phyloP scores from a whole-genome alignment of 2,797 vertebrate genomes.

The Sebastes elongatus region DNA sequence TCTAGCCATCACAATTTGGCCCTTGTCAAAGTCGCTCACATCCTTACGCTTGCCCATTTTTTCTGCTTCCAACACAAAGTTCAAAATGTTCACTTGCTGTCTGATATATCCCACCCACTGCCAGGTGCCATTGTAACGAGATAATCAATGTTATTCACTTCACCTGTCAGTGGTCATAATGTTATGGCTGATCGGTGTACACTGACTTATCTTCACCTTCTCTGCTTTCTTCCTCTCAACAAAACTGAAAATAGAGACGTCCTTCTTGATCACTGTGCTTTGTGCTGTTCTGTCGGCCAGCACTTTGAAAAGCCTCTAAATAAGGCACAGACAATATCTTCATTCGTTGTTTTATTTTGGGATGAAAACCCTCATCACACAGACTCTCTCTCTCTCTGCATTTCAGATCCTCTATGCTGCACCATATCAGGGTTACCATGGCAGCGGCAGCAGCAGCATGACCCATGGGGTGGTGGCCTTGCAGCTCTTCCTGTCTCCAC shows the following conservation, averaged over 20 bases:
- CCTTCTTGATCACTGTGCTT: neutral
- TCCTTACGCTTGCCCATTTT: too few species aligned
- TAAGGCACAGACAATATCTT: neutral
- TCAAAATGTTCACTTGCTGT: too few species aligned
- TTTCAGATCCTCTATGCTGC: slow-evolving; percentile 71
- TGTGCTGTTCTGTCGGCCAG: neutral
- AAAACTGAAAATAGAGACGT: neutral
- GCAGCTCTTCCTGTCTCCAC: slow-evolving; percentile 48
- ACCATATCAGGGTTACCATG: slow-evolving; percentile 64
- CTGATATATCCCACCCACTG: too few species aligned
- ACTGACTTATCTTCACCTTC: neutral
- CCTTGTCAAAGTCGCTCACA: too few species aligned
- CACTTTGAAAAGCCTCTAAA: neutral
- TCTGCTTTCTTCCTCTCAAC: neutral
- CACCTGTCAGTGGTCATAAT: too few species aligned
- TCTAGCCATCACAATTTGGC: too few species aligned
- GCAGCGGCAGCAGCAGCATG: slow-evolving; percentile 48
- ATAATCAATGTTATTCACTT: too few species aligned
- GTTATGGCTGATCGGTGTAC: too few species aligned
- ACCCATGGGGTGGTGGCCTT: slow-evolving; percentile 45
- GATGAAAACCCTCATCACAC: neutral
- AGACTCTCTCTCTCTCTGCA: slow-evolving; percentile 4
- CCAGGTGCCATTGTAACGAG: too few species aligned
- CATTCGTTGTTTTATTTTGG: neutral
- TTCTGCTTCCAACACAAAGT: too few species aligned